A percentile compares a stretch with the other conserved stretches of the same genome.
Evolutionary conservation across 2,888 invertebrate genomes (phyloP).

Genomic region (Balanococcus diminutus): DNA sequence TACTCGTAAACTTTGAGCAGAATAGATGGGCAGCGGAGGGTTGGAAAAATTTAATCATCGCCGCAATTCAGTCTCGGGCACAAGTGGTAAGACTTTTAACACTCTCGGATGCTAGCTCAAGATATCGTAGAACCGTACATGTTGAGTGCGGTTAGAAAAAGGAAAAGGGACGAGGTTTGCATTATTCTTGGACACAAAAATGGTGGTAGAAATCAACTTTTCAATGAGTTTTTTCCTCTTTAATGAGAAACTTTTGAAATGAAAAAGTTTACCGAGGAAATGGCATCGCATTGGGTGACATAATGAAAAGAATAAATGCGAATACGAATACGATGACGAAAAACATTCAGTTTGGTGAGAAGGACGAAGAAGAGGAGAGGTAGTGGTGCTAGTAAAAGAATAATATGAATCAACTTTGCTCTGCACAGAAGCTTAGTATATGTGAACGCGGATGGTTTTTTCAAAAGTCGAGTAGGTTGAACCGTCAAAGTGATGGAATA

Average conservation of each 20-base stretch:
- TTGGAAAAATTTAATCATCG: not conserved
- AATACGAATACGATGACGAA: not conserved
- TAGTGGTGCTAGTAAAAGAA: not conserved
- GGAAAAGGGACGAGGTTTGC: not conserved
- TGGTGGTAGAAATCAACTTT: conserved; percentile 8
- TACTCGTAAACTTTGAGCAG: not conserved
- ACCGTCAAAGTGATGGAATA: not conserved
- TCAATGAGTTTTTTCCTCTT: conserved; percentile 11
- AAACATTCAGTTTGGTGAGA: not conserved
- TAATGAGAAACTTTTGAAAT: conserved; percentile 19
- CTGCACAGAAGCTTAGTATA: not conserved
- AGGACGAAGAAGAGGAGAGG: not conserved
- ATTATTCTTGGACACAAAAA: not conserved
- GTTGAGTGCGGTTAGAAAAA: not conserved
- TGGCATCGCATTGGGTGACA: conserved; percentile 5
- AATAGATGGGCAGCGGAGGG: not conserved
- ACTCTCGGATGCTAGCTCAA: not conserved
- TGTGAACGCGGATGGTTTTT: not conserved
- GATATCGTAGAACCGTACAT: not conserved
- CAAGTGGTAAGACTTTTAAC: not conserved
- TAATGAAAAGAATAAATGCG: not conserved
- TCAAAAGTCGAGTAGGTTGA: not conserved
- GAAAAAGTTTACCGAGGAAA: not conserved
- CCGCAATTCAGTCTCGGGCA: not conserved
- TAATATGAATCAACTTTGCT: not conserved